phyloP scores from a whole-genome alignment of 2,797 vertebrate genomes.

The Coccyzus lansbergi region DNA sequence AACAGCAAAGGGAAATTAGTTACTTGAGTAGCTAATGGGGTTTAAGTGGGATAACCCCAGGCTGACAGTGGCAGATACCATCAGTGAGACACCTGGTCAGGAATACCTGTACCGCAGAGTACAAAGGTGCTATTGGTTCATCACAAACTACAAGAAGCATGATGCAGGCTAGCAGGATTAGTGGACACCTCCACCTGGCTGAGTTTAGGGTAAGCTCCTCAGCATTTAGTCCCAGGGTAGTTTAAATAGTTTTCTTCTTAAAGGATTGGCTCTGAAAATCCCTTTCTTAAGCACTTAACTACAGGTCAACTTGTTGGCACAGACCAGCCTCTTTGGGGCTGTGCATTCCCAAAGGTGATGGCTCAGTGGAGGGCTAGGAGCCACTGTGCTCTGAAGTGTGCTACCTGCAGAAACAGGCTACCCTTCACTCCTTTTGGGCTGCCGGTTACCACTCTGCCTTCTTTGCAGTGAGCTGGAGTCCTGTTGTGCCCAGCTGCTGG shows the following conservation, averaged over 20 bases:
- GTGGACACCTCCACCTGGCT: conserved; percentile 1
- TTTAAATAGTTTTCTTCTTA: conserved; percentile 55
- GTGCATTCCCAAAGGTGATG: accelerated
- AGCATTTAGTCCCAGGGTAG: conserved; percentile 21
- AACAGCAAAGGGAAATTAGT: background rate
- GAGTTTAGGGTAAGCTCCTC: conserved; percentile 24
- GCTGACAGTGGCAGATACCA: conserved; percentile 7
- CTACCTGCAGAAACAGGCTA: background rate
- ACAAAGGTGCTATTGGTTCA: background rate
- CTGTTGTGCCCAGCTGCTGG: background rate
- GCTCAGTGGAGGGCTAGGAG: background rate
- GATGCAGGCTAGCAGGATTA: background rate
- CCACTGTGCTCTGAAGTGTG: accelerated
- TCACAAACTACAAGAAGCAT: accelerated
- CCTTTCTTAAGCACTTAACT: conserved; percentile 35
- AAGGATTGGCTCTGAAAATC: conserved; percentile 41
- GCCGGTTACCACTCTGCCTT: accelerated
- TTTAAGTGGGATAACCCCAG: conserved; percentile 27
- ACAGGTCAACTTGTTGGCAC: background rate
- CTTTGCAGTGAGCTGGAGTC: background rate
- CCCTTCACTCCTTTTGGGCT: accelerated
- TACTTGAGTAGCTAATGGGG: background rate
- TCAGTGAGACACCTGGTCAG: conserved; percentile 21
- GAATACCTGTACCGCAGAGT: background rate
- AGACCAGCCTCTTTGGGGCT: accelerated